Conservation (phyloP, 2,888 invertebrate genomes). For the Drosophila testacea region DNA sequence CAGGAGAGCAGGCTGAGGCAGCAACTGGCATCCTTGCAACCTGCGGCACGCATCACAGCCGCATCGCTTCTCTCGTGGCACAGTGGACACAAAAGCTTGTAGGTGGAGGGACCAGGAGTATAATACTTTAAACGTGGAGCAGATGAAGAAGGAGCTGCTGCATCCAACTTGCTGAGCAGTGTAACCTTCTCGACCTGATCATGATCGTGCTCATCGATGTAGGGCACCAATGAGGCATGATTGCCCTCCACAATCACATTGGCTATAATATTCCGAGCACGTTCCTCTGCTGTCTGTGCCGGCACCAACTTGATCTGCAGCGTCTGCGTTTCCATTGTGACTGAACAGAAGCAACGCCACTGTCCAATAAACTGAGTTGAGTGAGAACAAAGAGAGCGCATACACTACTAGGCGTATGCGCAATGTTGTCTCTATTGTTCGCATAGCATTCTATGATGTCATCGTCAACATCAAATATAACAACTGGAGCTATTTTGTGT, state of each 20-base stretch:
- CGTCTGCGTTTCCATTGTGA: slow-evolving; percentile 67
- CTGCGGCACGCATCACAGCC: slow-evolving; percentile 78
- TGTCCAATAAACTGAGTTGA: neutral
- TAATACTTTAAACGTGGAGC: slow-evolving; percentile 75
- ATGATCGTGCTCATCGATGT: slow-evolving; percentile 72
- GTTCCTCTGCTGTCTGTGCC: slow-evolving; percentile 74
- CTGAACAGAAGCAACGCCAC: slow-evolving; percentile 31
- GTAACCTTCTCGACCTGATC: slow-evolving; percentile 47
- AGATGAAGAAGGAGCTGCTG: slow-evolving; percentile 2
- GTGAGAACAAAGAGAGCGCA: neutral
- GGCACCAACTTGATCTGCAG: slow-evolving; percentile 78
- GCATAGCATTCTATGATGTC: slow-evolving; percentile 55
- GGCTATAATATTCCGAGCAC: slow-evolving; percentile 78
- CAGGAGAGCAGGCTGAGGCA: slow-evolving; percentile 82
- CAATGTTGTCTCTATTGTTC: slow-evolving; percentile 14
- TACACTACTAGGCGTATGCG: slow-evolving; percentile 35
- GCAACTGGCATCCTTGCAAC: slow-evolving; percentile 76
- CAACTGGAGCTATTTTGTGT: slow-evolving; percentile 42
- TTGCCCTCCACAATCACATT: slow-evolving; percentile 76
- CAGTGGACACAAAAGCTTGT: slow-evolving; percentile 81
- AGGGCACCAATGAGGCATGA: slow-evolving; percentile 65
- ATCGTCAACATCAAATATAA: slow-evolving; percentile 50
- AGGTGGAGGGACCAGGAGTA: slow-evolving; percentile 82
- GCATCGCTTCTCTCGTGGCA: slow-evolving; percentile 80
- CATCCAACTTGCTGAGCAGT: slow-evolving; percentile 42